A percentile compares a stretch with the other conserved stretches of the same genome.
Evolutionary conservation across 2,888 invertebrate genomes (phyloP).

Genomic region (Drosophila diplacantha): DNA sequence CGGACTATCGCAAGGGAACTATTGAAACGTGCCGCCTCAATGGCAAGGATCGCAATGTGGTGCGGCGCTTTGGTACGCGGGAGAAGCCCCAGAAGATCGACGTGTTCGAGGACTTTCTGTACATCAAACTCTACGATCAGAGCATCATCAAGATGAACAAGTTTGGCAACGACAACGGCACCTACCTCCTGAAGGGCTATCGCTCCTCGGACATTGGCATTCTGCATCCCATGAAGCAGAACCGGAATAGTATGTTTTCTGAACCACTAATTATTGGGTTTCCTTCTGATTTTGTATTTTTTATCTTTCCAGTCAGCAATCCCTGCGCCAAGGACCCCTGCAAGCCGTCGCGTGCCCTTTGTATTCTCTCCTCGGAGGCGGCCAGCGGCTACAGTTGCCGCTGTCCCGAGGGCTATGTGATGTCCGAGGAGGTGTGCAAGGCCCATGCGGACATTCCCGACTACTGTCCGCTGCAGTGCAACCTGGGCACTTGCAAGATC

Average conservation of each 20-base stretch:
- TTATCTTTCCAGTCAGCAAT: slow-evolving; percentile 78
- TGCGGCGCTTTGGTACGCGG: slow-evolving; percentile 80
- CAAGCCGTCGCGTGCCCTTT: slow-evolving; percentile 81
- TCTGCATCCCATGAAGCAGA: slow-evolving; percentile 83
- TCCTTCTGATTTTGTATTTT: too few relatives aligned
- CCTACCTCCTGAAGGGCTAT: slow-evolving; percentile 80
- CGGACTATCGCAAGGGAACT: slow-evolving; percentile 87
- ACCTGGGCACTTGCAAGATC: slow-evolving; percentile 81
- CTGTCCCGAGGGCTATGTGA: slow-evolving; percentile 80
- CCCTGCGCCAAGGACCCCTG: slow-evolving; percentile 82
- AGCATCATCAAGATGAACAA: slow-evolving; percentile 83
- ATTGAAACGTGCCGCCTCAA: slow-evolving; percentile 84
- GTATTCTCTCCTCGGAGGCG: slow-evolving; percentile 79
- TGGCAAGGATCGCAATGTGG: slow-evolving; percentile 83
- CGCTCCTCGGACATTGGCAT: slow-evolving; percentile 83
- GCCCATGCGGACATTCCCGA: slow-evolving; percentile 73
- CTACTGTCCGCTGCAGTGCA: slow-evolving; percentile 80
- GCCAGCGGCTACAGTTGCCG: slow-evolving; percentile 78
- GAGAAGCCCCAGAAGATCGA: slow-evolving; percentile 85
- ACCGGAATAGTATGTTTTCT: slow-evolving; percentile 77
- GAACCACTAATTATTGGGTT: not conserved
- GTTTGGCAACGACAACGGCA: slow-evolving; percentile 81
- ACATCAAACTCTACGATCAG: slow-evolving; percentile 83
- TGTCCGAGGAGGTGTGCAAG: slow-evolving; percentile 74
- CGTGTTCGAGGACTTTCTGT: slow-evolving; percentile 85